Evolutionary conservation across 2,797 vertebrate genomes (phyloP).

Genomic region (Oreochromis grahami): DNA sequence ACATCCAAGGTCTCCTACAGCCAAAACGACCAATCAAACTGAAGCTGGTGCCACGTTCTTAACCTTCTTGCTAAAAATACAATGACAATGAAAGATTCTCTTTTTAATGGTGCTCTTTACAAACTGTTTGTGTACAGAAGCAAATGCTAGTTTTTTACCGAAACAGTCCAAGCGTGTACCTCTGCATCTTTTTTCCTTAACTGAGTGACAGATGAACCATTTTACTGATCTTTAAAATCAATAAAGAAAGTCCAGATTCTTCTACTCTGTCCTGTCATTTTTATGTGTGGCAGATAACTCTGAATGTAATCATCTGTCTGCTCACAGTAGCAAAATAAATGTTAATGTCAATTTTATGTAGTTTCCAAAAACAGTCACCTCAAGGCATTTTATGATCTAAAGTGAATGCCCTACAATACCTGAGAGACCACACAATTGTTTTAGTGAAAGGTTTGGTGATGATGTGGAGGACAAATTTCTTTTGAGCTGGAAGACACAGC

Average conservation of each 20-base stretch:
- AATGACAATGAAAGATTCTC: background rate
- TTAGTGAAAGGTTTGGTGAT: background rate
- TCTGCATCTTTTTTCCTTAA: background rate
- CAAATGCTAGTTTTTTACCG: background rate
- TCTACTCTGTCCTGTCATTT: background rate
- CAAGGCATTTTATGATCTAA: background rate
- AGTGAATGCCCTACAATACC: background rate
- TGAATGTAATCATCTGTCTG: background rate
- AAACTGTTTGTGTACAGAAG: background rate
- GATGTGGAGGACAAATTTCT: background rate
- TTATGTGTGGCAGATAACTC: background rate
- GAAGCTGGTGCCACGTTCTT: slow-evolving; percentile 67
- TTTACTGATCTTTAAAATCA: background rate
- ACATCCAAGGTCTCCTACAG: slow-evolving; percentile 34
- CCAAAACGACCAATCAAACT: slow-evolving; percentile 76
- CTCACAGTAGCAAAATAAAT: background rate
- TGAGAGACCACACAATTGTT: fast-evolving
- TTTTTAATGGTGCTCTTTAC: background rate
- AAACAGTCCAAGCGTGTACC: background rate
- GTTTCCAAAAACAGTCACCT: background rate
- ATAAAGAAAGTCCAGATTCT: background rate
- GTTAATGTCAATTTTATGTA: background rate
- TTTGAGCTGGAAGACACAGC: background rate
- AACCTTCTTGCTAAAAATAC: fast-evolving
- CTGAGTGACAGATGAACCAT: background rate